These are phyloP conservation scores for Leptoteleia sp. DNA, from an alignment of 1,140 invertebrate genomes.

Conservation along the genomic window DNA sequence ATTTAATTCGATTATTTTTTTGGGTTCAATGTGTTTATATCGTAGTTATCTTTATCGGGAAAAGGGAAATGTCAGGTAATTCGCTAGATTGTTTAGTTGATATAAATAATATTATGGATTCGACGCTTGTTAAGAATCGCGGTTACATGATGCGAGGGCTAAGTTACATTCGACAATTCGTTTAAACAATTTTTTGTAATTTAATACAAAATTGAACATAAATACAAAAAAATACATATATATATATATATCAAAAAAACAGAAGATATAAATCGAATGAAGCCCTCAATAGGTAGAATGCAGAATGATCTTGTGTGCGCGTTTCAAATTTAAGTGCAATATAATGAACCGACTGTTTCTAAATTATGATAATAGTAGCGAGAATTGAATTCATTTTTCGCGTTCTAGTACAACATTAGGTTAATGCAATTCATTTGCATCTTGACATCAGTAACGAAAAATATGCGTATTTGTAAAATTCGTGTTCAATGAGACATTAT, in stretches of 20 bases:
- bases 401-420: slow-evolving; percentile 17
- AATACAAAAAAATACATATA: too few species aligned
- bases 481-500: slow-evolving; percentile 11
- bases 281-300: background rate
- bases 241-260: too few species aligned
- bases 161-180: background rate
- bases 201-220: slow-evolving; percentile 20
- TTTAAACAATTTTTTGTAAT: slow-evolving; percentile 33
- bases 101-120: slow-evolving; percentile 17
- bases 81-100: slow-evolving; percentile 38
- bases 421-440: slow-evolving; percentile 19
- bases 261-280: slow-evolving; percentile 4
- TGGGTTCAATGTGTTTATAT: slow-evolving; percentile 46
- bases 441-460: slow-evolving; percentile 1
- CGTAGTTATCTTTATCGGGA: slow-evolving; percentile 42
- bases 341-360: background rate
- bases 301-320: background rate
- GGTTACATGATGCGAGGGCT: background rate
- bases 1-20: slow-evolving; percentile 25
- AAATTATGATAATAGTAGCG: slow-evolving; percentile 14
- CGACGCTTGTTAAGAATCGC: slow-evolving; percentile 31
- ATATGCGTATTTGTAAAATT: slow-evolving; percentile 20
- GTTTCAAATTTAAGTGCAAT: slow-evolving; percentile 31
- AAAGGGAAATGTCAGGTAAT: slow-evolving; percentile 44
- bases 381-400: slow-evolving; percentile 20